Percentiles rank a stretch among this genome's conserved stretches.
Evolutionary conservation across 2,797 vertebrate species (phyloP).

Genomic region (Cossypha dichroa): DNA sequence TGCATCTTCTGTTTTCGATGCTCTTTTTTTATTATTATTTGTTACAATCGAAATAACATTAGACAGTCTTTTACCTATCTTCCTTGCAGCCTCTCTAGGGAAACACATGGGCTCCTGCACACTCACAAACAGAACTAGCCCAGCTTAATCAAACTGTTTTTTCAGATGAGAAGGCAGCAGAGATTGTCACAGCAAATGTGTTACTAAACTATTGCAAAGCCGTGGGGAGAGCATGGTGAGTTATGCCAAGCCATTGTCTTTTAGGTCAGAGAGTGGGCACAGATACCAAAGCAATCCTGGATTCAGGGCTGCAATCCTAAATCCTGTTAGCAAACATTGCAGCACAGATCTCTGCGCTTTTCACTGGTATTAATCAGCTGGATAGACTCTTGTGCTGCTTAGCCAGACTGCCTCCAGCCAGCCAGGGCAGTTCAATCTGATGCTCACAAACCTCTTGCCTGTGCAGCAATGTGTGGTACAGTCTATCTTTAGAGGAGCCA

Average conservation of each 20-base stretch:
- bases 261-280: neutral
- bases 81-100: neutral
- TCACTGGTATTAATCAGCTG: neutral
- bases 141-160: neutral
- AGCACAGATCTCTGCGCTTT: neutral
- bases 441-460: neutral
- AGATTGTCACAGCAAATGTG: neutral
- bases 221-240: fast-evolving
- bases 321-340: neutral
- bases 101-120: neutral
- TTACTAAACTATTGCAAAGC: neutral
- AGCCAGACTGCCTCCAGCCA: neutral
- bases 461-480: neutral
- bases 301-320: neutral
- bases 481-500: neutral
- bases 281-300: neutral
- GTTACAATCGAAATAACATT: neutral
- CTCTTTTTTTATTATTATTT: neutral
- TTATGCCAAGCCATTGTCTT: neutral
- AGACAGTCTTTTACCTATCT: neutral
- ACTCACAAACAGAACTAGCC: neutral
- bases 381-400: neutral
- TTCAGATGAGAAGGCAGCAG: neutral
- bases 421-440: neutral
- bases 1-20: neutral